phyloP scores from a whole-genome alignment of 2,113 vertebrate genomes.

The Oplegnathus fasciatus region DNA sequence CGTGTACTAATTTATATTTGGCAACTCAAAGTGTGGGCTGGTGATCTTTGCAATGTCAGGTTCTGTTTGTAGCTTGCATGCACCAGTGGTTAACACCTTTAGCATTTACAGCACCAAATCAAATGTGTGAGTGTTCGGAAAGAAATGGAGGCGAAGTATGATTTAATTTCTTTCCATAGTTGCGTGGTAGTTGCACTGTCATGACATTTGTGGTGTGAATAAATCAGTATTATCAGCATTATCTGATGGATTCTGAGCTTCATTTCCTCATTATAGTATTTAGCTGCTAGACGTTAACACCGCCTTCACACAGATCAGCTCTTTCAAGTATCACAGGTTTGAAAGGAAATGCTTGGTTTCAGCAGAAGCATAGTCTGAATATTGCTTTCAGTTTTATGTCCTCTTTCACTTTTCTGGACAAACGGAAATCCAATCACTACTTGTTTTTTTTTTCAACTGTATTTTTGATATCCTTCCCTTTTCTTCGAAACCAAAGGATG shows the following conservation, averaged over 20 bases:
- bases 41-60: neutral
- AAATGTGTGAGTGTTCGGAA: neutral
- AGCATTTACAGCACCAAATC: neutral
- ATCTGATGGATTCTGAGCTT: neutral
- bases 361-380: neutral
- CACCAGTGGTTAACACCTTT: slow-evolving; percentile 61
- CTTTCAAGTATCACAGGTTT: neutral
- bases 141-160: neutral
- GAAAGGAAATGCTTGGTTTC: slow-evolving; percentile 43
- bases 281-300: neutral
- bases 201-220: slow-evolving; percentile 14
- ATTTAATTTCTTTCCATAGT: slow-evolving; percentile 27
- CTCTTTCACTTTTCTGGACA: slow-evolving; percentile 19
- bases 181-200: neutral
- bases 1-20: neutral
- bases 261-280: neutral
- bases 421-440: neutral
- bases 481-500: neutral
- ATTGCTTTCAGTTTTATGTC: slow-evolving; percentile 47
- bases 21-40: slow-evolving; percentile 20
- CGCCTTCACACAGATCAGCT: neutral
- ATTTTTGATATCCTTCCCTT: neutral
- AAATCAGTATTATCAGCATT: neutral
- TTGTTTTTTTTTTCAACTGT: neutral
- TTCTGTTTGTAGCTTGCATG: neutral